Percentiles rank a stretch among this genome's conserved stretches.
Evolutionary conservation across 1,140 invertebrate species (phyloP).

Genomic region (Chironomus tepperi): DNA sequence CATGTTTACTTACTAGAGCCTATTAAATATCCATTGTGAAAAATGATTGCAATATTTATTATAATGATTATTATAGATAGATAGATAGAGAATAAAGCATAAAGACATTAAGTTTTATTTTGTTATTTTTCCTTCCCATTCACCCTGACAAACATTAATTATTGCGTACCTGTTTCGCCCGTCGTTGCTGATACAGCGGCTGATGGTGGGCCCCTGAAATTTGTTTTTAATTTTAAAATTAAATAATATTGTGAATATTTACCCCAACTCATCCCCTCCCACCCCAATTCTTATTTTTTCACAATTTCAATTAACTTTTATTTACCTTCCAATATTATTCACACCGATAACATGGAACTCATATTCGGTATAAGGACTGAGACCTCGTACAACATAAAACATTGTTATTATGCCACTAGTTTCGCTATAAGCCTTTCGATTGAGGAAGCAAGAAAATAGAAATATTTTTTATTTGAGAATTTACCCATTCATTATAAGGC

Average conservation of each 20-base stretch:
- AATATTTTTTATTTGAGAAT: background rate
- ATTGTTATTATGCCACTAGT: conserved; percentile 87
- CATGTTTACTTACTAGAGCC: no score
- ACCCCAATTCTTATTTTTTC: background rate
- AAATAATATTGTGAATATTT: background rate
- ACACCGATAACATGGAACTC: conserved; percentile 93
- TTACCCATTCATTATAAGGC: background rate
- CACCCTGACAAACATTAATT: background rate
- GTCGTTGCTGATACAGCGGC: conserved; percentile 81
- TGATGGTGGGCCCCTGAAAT: conserved; percentile 66
- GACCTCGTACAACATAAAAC: conserved; percentile 79
- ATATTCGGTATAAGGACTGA: conserved; percentile 93
- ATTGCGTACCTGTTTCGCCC: conserved; percentile 84
- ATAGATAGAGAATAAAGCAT: no score
- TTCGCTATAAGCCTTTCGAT: conserved; percentile 64
- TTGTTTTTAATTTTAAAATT: background rate
- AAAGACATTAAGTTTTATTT: no score
- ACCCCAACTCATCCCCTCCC: background rate
- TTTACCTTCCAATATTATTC: conserved; percentile 67
- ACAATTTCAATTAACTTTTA: background rate
- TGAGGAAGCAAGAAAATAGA: conserved; percentile 3
- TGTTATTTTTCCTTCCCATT: no score
- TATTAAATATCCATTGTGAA: no score
- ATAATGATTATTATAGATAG: no score
- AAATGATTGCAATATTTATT: no score